These are phyloP conservation scores for Dichetophora obliterata DNA, from an alignment of 2,888 invertebrate species.

Conservation along the genomic window DNA sequence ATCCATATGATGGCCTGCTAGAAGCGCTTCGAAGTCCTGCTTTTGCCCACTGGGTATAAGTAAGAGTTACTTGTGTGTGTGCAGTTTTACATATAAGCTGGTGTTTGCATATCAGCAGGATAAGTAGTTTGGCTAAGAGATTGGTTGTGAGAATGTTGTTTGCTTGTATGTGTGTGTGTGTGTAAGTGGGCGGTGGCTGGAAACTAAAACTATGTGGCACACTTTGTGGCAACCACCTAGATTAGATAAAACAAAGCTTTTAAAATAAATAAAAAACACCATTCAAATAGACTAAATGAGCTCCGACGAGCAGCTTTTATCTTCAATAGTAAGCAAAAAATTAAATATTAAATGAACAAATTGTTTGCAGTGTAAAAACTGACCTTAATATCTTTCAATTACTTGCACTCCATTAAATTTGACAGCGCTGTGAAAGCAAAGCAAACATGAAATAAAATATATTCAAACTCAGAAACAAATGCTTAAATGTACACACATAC, in stretches of 20 bases:
- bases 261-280: not conserved
- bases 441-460: not conserved
- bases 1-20: no score
- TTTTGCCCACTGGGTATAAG: no score
- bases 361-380: not conserved
- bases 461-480: no score
- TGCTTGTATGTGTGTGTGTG: no score
- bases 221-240: not conserved
- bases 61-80: not conserved
- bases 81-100: no score
- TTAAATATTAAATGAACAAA: not conserved
- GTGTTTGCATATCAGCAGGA: no score
- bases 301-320: not conserved
- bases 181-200: no score
- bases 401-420: conserved; percentile 32
- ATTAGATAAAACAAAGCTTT: not conserved
- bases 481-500: not conserved
- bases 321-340: not conserved
- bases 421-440: conserved; percentile 16
- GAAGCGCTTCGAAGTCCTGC: no score
- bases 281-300: not conserved
- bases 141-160: no score
- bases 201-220: not conserved
- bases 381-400: conserved; percentile 24
- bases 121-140: no score